These are phyloP conservation scores for Campoplex nolae DNA, from an alignment of 2,888 invertebrate genomes.

Conservation along the genomic window DNA sequence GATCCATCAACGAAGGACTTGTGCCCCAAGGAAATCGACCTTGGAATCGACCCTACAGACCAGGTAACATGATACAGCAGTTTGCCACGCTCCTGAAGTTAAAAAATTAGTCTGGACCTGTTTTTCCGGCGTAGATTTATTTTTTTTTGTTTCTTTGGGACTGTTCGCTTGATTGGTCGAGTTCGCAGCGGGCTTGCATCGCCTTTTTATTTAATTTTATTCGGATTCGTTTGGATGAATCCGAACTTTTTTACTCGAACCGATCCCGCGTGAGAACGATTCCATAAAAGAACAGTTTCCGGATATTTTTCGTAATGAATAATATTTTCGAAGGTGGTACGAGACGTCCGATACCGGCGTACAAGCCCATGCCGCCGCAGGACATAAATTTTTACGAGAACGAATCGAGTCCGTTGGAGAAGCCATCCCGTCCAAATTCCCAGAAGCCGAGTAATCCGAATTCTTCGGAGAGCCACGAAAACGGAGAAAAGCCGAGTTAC, in stretches of 20 bases:
- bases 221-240: too few relatives aligned
- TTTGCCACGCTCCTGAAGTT: neutral
- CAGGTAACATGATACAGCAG: conserved; percentile 57
- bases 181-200: too few relatives aligned
- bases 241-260: too few relatives aligned
- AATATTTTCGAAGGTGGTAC: conserved; percentile 71
- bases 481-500: conserved; percentile 68
- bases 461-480: conserved; percentile 61
- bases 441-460: conserved; percentile 67
- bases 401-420: conserved; percentile 65
- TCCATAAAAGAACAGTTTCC: too few relatives aligned
- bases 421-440: conserved; percentile 63
- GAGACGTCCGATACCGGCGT: conserved; percentile 78
- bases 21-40: conserved; percentile 85
- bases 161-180: too few relatives aligned
- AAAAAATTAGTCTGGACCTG: neutral
- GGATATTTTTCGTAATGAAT: neutral
- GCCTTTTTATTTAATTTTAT: too few relatives aligned
- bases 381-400: conserved; percentile 56
- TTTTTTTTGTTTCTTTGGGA: neutral
- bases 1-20: conserved; percentile 91
- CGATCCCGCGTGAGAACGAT: too few relatives aligned
- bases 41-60: conserved; percentile 74
- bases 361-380: conserved; percentile 78
- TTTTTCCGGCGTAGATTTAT: conserved; percentile 27